Conservation (phyloP, 2,113 vertebrate genomes). For the Microcebus jonahi region DNA sequence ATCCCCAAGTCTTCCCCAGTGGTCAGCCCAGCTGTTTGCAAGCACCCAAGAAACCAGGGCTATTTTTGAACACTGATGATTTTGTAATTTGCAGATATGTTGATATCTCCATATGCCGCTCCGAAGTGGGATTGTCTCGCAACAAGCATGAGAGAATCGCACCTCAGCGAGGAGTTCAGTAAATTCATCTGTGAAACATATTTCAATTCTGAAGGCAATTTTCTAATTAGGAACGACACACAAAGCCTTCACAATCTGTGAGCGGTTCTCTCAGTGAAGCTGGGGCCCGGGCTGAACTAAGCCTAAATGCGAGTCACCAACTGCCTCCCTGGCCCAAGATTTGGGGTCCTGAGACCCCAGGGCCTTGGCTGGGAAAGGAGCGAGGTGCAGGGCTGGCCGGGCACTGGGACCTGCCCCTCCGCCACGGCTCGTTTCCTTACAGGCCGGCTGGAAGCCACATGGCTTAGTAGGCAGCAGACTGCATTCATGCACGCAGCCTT, state of each 20-base stretch:
- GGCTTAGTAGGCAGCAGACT: rapidly evolving
- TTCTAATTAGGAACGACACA: conserved; percentile 66
- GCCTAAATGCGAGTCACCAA: not conserved
- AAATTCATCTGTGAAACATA: conserved; percentile 67
- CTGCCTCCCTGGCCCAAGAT: not conserved
- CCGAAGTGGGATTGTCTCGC: not conserved
- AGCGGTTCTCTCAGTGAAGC: not conserved
- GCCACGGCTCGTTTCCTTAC: not conserved
- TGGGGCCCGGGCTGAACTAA: not conserved
- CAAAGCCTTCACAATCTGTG: conserved; percentile 56
- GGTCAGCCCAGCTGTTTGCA: not conserved
- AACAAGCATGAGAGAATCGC: not conserved
- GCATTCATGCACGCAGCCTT: not conserved
- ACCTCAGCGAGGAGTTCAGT: conserved; percentile 27
- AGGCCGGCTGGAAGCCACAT: not conserved
- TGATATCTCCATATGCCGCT: conserved; percentile 19
- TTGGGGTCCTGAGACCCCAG: not conserved
- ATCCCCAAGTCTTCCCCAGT: not conserved
- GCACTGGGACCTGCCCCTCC: not conserved
- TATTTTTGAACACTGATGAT: not conserved
- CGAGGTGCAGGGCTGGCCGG: not conserved
- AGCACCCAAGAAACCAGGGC: not conserved
- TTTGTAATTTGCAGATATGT: not conserved
- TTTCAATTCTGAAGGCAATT: conserved; percentile 70
- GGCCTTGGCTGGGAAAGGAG: not conserved